phyloP scores from a whole-genome alignment of 2,797 vertebrate genomes.

The Cuculus canorus region DNA sequence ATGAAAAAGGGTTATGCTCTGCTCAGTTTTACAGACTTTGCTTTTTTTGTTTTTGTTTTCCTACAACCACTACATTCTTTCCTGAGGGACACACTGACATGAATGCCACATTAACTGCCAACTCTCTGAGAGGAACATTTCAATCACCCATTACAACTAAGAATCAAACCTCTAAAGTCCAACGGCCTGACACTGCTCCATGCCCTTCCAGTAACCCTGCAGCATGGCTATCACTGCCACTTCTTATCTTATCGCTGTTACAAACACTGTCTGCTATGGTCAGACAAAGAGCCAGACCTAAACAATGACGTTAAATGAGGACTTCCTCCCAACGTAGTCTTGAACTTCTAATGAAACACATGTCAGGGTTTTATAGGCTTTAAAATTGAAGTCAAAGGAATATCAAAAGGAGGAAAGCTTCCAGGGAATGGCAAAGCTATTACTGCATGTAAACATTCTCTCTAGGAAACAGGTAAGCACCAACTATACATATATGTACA shows the following conservation, averaged over 20 bases:
- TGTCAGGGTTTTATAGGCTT: not conserved
- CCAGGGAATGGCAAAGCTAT: not conserved
- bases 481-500: not conserved
- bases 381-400: not conserved
- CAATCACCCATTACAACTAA: conserved; percentile 46
- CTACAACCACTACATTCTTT: conserved; percentile 12
- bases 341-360: conserved; percentile 38
- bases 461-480: not conserved
- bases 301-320: conserved; percentile 54
- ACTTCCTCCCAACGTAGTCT: conserved; percentile 14
- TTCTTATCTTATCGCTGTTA: conserved; percentile 50
- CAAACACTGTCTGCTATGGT: conserved; percentile 12
- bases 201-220: conserved; percentile 64
- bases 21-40: not conserved
- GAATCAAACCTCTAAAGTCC: conserved; percentile 1
- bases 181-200: conserved; percentile 22
- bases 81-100: not conserved
- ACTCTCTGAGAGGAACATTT: conserved; percentile 32
- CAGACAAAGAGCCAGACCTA: conserved; percentile 29
- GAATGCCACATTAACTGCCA: conserved; percentile 63
- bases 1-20: not conserved
- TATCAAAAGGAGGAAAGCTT: not conserved
- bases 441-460: not conserved
- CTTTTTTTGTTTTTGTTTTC: not conserved
- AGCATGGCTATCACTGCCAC: conserved; percentile 59